Percentiles rank a stretch among this genome's conserved stretches.
Conservation (phyloP, 2,113 vertebrate species). For the Corvus hawaiiensis region DNA sequence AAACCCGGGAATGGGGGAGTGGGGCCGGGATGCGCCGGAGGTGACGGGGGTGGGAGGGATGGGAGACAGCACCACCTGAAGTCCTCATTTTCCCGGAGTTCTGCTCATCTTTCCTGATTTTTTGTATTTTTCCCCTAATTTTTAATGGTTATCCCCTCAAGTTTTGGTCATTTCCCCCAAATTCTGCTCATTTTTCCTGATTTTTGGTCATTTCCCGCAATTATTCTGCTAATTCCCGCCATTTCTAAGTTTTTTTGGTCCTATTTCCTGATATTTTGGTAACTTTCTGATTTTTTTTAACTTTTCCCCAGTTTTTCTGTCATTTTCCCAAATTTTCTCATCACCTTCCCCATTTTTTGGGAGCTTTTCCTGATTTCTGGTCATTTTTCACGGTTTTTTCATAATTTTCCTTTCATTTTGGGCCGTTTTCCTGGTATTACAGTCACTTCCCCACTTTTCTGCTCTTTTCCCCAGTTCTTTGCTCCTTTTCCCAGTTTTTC, state of each 20-base stretch:
- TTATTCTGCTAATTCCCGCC: rapidly evolving
- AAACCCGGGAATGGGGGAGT: background rate
- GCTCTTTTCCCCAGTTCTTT: background rate
- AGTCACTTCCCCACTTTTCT: background rate
- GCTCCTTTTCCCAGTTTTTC: background rate
- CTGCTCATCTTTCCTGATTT: rapidly evolving
- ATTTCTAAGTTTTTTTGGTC: rapidly evolving
- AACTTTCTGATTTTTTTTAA: background rate
- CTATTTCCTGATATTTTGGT: background rate
- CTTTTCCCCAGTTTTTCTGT: background rate
- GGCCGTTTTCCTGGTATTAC: background rate
- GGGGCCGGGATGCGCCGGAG: background rate
- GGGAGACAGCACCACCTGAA: rapidly evolving
- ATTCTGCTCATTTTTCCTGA: background rate
- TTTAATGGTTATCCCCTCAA: background rate
- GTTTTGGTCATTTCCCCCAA: too few relatives aligned
- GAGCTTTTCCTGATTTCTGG: background rate
- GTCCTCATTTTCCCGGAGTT: rapidly evolving
- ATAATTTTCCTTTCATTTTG: background rate
- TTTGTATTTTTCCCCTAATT: background rate
- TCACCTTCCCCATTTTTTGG: rapidly evolving
- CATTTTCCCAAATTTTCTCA: background rate
- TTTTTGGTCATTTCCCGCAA: background rate
- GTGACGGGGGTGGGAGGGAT: background rate
- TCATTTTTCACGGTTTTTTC: rapidly evolving